Evolutionary conservation across 2,113 vertebrate genomes (phyloP).

Genomic region (Antennarius striatus): DNA sequence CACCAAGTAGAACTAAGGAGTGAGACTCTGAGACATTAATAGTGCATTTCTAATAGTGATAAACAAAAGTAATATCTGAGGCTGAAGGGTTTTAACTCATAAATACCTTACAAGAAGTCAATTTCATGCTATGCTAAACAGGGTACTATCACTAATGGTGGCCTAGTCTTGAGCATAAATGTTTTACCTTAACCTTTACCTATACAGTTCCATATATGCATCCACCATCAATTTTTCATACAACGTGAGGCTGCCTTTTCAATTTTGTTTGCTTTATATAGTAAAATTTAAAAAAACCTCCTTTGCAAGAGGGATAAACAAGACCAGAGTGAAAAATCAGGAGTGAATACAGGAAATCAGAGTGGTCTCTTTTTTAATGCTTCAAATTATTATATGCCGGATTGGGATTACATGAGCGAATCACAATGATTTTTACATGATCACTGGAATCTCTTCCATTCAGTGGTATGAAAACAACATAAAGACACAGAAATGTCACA

Average conservation of each 20-base stretch:
- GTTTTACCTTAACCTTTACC: constrained; percentile 60
- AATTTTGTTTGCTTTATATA: constrained; percentile 32
- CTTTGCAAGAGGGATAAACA: constrained; percentile 5
- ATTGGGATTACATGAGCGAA: too few species aligned
- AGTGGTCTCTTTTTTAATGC: too few species aligned
- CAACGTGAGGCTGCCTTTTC: constrained; percentile 15
- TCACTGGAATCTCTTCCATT: too few species aligned
- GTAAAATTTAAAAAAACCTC: constrained; percentile 22
- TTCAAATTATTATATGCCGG: too few species aligned
- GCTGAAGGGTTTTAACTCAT: constrained; percentile 25
- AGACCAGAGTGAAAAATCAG: not conserved
- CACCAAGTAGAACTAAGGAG: constrained; percentile 27
- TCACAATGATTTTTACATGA: too few species aligned
- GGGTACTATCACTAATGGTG: constrained; percentile 50
- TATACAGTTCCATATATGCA: constrained; percentile 36
- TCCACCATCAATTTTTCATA: constrained; percentile 57
- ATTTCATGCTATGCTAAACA: constrained; percentile 27
- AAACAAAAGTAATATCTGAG: not conserved
- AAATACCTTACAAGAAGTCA: constrained; percentile 18
- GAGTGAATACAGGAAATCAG: constrained; percentile 1
- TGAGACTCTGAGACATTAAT: not conserved
- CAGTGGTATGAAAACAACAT: too few species aligned
- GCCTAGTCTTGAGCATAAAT: constrained; percentile 38
- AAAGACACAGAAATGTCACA: too few species aligned
- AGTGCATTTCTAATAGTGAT: constrained; percentile 4